Evolutionary conservation across 2,888 invertebrate genomes (phyloP).

Genomic region (Brachyptera risi): DNA sequence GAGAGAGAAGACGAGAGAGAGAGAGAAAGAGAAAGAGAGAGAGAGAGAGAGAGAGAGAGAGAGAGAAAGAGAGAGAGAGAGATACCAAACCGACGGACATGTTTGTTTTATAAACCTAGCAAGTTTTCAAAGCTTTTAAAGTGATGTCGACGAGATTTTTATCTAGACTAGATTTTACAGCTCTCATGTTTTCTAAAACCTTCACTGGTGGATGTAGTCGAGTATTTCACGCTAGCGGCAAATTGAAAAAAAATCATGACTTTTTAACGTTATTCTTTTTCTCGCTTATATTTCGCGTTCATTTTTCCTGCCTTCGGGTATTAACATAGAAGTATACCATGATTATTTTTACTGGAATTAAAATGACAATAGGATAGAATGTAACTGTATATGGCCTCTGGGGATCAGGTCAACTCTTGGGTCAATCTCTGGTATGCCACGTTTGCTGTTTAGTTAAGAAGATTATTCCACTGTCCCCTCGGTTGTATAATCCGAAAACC

Average conservation of each 20-base stretch:
- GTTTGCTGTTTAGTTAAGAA: constrained; percentile 9
- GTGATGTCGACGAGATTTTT: constrained; percentile 7
- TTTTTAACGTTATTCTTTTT: neutral
- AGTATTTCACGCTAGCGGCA: constrained; percentile 9
- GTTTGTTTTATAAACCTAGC: neutral
- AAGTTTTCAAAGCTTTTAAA: constrained; percentile 6
- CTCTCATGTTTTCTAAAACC: neutral
- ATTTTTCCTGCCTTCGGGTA: constrained; percentile 6
- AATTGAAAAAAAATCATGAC: constrained; percentile 18
- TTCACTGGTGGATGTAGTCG: too few species aligned
- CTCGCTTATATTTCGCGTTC: neutral
- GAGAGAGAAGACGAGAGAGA: too few species aligned
- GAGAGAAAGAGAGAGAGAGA: too few species aligned
- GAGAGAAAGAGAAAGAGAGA: too few species aligned
- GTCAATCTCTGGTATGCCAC: neutral
- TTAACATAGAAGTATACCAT: neutral
- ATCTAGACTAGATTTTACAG: constrained; percentile 15
- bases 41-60: too few species aligned
- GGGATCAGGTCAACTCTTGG: neutral
- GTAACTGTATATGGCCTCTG: constrained; percentile 8
- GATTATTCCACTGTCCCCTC: neutral
- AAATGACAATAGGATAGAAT: constrained; percentile 12
- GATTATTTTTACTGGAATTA: constrained; percentile 14
- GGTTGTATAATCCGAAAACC: neutral
- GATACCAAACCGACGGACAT: too few species aligned